phyloP scores from a whole-genome alignment of 2,113 vertebrate genomes.

The Pelusios castaneus region DNA sequence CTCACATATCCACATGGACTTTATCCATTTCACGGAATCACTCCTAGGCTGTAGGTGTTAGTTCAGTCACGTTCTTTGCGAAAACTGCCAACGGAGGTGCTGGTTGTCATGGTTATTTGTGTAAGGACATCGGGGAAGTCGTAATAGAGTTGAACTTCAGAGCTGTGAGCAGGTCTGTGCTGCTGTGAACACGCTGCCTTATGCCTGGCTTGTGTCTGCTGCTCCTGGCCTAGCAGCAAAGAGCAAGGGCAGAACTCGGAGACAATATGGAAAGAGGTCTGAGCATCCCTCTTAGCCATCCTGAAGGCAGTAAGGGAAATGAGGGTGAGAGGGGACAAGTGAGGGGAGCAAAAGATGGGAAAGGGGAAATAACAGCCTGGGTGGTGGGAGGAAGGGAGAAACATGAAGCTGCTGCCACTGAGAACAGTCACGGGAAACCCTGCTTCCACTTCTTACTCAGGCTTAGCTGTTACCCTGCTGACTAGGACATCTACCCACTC shows the following conservation, averaged over 20 bases:
- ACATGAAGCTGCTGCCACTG: neutral
- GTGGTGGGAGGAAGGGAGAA: neutral
- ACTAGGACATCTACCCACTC: neutral
- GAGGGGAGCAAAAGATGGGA: neutral
- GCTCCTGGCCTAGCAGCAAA: neutral
- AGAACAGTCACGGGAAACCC: rapidly evolving
- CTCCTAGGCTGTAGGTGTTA: neutral
- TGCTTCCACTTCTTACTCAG: neutral
- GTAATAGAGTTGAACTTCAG: neutral
- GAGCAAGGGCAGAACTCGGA: neutral
- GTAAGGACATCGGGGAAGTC: neutral
- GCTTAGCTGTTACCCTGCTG: rapidly evolving
- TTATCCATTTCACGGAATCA: rapidly evolving
- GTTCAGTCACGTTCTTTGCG: neutral
- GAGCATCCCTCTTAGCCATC: neutral
- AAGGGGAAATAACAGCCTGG: neutral
- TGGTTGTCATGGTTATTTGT: neutral
- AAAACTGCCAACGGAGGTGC: neutral
- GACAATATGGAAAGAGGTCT: neutral
- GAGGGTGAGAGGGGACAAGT: neutral
- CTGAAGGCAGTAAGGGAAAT: neutral
- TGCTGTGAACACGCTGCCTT: neutral
- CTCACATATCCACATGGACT: neutral
- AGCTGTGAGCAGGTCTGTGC: neutral
- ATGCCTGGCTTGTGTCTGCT: neutral